Evolutionary conservation across 92 coral and sea anemone species (phyloP), one percentile per base, ranked within the genome.

Genomic region (Zoanthus sansibaricus): DNA sequence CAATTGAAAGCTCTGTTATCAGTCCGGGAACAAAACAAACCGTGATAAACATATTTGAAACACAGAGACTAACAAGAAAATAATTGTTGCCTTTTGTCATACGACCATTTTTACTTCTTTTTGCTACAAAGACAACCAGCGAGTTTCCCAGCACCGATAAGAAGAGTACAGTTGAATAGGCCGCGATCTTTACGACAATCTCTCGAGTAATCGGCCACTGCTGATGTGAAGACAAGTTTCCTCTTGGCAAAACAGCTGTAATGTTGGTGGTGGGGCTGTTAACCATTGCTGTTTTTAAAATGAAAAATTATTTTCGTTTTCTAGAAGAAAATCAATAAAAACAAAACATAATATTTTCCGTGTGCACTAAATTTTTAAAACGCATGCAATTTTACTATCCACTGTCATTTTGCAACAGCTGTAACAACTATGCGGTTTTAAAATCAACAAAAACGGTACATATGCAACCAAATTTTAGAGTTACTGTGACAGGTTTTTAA

Each of bases 21-120:
- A 76, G 31, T 18, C 21, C 47, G 2, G 82, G 82, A 6, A 76
- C 82, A 31, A 76, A 76, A 9, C 82, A 76, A 54, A 76, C 11
- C 21, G 82, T 52, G 62, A 76, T 66, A 14, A 76, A 76, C 82
- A 76, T 76, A 67, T 76, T 76, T 30, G 82, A 76, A 10, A 52
- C 49, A 21, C 82, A 76, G 4, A 76, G 48, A 62, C 82, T 76
- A 33, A 76, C 67, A 13, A 76, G 46, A 32, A 76, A 76, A 30
- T 56, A 76, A 44, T 76, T 76, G n/a, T 14, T 76, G 4, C 42
- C 47, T 30, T 66, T 76, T 54, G 32, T 76, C 82, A 76, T 76
- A 13, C 68, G 82, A 4, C 18, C 47, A 16, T 62, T 48, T 32
- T 56, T 76, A 9, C 62, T 52, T 31, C 64, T 21, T 8, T 32